Evolutionary conservation across 1,140 invertebrate species (phyloP), one percentile per base, ranked within the genome.

Genomic region (Fopius arisanus): DNA sequence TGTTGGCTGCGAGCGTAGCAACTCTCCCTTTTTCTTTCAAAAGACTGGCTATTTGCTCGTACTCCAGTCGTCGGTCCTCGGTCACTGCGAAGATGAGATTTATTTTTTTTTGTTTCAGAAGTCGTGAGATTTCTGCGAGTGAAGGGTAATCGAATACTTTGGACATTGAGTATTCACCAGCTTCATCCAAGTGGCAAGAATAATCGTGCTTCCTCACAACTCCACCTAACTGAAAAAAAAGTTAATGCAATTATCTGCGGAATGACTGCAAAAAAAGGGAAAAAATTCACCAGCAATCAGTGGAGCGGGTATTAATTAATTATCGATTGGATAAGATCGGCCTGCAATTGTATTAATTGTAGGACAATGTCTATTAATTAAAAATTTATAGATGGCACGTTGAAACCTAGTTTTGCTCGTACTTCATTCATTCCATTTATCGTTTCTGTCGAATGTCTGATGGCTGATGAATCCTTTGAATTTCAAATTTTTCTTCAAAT

Each of bases 21-120:
- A 83, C 78, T 16, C 69, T 74, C 0, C 78, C 78, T 9, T 81
- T 82, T 28, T 83, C 79, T 3, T 70, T 62, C 62, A 84, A 43
- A 66, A 82, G 65, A 19, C 59, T 29, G 0, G 68, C 75, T 3
- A 80, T 80, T 12, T 70, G 14, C 19, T 80, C 78, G 75, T 83
- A 81, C 41, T 82, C 79, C 0, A 12, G 4, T 0, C 73, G 79
- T 10, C 73, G 77, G 48, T 83, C 75, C 43, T 79, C 77, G 6
- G 79, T 79, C 14, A 82, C 81, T 7, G 81, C 82, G 67, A 80
- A 84, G 65, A 80, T 81, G 19, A 84, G 23, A 67, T 80, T 84
- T 9, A 81, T 73, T 66, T 80, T 83, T 9, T 72, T 67, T 3
- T 77, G 71, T 0, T 74, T 75, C 10, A 81, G 21, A 3, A 83